Evolutionary conservation across 2,113 vertebrate genomes (phyloP).

Genomic region (Lepidothrix coronata): DNA sequence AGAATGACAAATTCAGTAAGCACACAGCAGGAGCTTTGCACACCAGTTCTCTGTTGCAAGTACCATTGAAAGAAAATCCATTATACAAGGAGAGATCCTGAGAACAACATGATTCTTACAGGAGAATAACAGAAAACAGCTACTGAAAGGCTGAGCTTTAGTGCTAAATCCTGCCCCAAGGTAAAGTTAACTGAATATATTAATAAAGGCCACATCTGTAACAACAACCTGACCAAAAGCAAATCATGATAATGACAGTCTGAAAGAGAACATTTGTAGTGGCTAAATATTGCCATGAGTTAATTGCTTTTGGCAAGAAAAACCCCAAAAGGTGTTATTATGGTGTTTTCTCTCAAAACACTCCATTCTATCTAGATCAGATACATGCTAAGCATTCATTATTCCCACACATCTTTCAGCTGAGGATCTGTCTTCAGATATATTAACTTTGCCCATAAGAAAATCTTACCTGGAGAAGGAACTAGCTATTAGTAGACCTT

Average conservation of each 20-base stretch:
- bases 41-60: not conserved
- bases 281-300: not conserved
- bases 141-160: not conserved
- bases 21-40: not conserved
- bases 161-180: not conserved
- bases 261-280: not conserved
- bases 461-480: not conserved
- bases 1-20: not conserved
- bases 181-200: not conserved
- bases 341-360: not conserved
- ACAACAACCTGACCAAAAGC: not conserved
- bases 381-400: not conserved
- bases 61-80: not conserved
- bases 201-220: not conserved
- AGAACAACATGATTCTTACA: not conserved
- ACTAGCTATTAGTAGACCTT: not conserved
- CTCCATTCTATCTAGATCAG: not conserved
- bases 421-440: not conserved
- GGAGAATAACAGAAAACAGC: not conserved
- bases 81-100: not conserved
- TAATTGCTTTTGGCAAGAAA: not conserved
- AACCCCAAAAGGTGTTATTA: not conserved
- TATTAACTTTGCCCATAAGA: not conserved
- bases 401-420: not conserved
- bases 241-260: not conserved